These are phyloP conservation scores for Nyctibius grandis DNA, from an alignment of 2,797 vertebrate genomes.

Conservation along the genomic window DNA sequence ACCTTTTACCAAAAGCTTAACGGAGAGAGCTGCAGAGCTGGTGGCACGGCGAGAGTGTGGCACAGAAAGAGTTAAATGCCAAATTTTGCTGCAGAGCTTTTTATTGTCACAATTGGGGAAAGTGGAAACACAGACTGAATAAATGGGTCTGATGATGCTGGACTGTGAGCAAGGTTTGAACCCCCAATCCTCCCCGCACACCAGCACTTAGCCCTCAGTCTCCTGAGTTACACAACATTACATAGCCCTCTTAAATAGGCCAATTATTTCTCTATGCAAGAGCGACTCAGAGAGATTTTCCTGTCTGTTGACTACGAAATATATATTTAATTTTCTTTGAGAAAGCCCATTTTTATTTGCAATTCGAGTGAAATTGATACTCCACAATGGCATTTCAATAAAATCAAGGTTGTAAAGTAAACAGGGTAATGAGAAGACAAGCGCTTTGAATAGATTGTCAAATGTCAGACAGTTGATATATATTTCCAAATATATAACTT, in stretches of 20 bases:
- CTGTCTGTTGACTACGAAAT: not conserved
- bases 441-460: not conserved
- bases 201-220: not conserved
- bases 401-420: slow-evolving; percentile 19
- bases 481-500: not conserved
- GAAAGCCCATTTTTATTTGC: not conserved
- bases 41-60: not conserved
- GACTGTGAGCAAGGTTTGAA: not conserved
- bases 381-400: slow-evolving; percentile 14
- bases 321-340: not conserved
- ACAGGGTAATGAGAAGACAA: slow-evolving; percentile 1
- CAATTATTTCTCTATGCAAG: not conserved
- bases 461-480: not conserved
- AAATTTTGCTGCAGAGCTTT: not conserved
- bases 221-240: not conserved
- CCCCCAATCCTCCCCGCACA: not conserved
- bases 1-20: not conserved
- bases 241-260: not conserved
- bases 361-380: not conserved
- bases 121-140: not conserved
- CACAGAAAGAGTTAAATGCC: not conserved
- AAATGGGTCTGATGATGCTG: not conserved
- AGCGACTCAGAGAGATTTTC: not conserved
- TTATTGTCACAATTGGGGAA: rapidly evolving
- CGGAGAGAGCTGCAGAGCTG: not conserved